Evolutionary conservation across 2,113 vertebrate genomes (phyloP).

Genomic region (Oriolus oriolus): DNA sequence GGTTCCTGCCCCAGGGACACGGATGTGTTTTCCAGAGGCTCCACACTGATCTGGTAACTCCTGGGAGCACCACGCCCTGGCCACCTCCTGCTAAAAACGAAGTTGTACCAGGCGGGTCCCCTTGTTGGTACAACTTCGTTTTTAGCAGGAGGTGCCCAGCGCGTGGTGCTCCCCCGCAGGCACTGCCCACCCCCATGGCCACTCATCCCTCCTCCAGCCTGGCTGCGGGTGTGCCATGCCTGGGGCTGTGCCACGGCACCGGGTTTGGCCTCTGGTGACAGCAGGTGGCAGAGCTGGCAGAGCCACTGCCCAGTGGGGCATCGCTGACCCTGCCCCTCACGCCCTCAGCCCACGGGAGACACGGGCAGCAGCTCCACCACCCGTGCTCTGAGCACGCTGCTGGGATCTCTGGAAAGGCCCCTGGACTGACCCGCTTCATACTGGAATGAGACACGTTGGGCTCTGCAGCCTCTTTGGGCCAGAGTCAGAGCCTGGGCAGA

Average conservation of each 20-base stretch:
- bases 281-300: neutral
- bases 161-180: accelerated
- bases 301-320: neutral
- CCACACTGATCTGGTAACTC: neutral
- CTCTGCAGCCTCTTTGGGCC: neutral
- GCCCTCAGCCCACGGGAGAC: neutral
- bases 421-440: neutral
- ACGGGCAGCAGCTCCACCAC: neutral
- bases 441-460: neutral
- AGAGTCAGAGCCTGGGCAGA: neutral
- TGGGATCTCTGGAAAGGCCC: neutral
- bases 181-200: neutral
- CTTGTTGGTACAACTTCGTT: neutral
- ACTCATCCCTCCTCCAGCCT: neutral
- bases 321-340: neutral
- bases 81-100: too few species aligned
- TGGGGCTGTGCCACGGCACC: neutral
- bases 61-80: neutral
- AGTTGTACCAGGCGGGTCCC: too few species aligned
- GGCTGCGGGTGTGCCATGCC: neutral
- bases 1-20: neutral
- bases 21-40: neutral
- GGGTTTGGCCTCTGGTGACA: neutral
- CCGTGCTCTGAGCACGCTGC: neutral
- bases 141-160: neutral